A percentile compares a stretch with the other conserved stretches of the same genome.
These are phyloP conservation scores for Meda fulgida DNA, from an alignment of 2,797 vertebrate species.

Conservation along the genomic window DNA sequence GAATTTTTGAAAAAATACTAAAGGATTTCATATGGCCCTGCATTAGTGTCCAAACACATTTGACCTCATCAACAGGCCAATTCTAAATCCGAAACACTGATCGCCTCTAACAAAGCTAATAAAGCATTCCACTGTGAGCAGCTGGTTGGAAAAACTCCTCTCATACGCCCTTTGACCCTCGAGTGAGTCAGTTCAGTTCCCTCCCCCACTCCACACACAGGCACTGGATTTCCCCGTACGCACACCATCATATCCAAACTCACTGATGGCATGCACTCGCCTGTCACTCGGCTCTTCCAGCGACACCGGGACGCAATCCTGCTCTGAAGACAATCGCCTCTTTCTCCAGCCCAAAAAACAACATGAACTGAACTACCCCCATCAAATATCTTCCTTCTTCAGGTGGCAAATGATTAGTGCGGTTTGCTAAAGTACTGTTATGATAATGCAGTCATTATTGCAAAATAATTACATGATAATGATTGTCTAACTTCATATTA, in stretches of 20 bases:
- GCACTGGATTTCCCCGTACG: neutral
- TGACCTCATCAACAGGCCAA: constrained; percentile 14
- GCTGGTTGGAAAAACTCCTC: constrained; percentile 48
- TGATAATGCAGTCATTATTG: neutral
- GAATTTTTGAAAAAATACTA: neutral
- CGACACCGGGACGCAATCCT: constrained; percentile 23
- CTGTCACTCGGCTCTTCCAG: constrained; percentile 63
- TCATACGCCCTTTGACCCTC: constrained; percentile 44
- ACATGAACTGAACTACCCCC: neutral
- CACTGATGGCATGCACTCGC: constrained; percentile 74
- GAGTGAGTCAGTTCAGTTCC: constrained; percentile 24
- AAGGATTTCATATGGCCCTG: neutral
- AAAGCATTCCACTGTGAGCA: constrained; percentile 40
- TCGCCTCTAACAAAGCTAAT: constrained; percentile 30
- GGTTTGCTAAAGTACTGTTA: neutral
- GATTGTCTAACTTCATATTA: neutral
- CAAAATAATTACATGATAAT: neutral
- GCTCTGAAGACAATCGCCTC: constrained; percentile 72
- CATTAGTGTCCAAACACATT: neutral
- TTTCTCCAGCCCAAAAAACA: constrained; percentile 67
- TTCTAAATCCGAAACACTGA: constrained; percentile 23
- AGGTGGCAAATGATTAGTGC: neutral
- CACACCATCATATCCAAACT: constrained; percentile 9
- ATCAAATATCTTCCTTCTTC: neutral
- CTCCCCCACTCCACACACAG: constrained; percentile 31